phyloP scores from a whole-genome alignment of 2,888 invertebrate species.

The Polyploca ridens region DNA sequence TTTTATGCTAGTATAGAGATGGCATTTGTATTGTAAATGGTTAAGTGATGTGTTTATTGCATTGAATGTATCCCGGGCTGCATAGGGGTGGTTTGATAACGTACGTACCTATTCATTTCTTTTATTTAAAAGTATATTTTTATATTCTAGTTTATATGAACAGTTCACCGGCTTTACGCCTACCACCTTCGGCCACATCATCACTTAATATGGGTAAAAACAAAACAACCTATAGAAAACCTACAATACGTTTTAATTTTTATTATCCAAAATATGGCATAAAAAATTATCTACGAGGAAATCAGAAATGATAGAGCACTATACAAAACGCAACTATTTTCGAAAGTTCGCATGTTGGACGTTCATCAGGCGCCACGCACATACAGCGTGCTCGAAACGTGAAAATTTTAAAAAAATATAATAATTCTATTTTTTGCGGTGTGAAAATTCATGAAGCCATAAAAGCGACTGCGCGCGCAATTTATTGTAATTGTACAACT shows the following conservation, averaged over 20 bases:
- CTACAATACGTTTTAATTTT: no score
- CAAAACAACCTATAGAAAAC: background rate
- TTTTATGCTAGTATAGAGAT: background rate
- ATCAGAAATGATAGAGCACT: slow-evolving; percentile 17
- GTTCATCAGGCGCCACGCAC: slow-evolving; percentile 19
- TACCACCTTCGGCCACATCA: no score
- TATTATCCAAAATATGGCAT: no score
- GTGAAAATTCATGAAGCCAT: slow-evolving; percentile 48
- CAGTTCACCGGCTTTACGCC: no score
- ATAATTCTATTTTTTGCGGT: slow-evolving; percentile 27
- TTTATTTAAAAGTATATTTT: background rate
- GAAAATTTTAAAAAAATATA: slow-evolving; percentile 19
- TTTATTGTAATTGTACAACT: slow-evolving; percentile 61
- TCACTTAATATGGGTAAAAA: background rate
- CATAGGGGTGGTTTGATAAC: background rate
- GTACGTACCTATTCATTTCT: background rate
- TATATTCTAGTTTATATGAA: no score
- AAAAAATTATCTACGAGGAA: background rate
- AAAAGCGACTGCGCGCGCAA: slow-evolving; percentile 39
- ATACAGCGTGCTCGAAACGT: slow-evolving; percentile 27
- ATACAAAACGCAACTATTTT: slow-evolving; percentile 10
- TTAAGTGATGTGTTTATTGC: slow-evolving; percentile 17
- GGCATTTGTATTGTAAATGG: background rate
- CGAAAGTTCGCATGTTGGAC: slow-evolving; percentile 20
- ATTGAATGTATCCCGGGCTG: slow-evolving; percentile 6